Evolutionary conservation across 2,888 invertebrate species (phyloP).

Genomic region (Dryobotodes eremita): DNA sequence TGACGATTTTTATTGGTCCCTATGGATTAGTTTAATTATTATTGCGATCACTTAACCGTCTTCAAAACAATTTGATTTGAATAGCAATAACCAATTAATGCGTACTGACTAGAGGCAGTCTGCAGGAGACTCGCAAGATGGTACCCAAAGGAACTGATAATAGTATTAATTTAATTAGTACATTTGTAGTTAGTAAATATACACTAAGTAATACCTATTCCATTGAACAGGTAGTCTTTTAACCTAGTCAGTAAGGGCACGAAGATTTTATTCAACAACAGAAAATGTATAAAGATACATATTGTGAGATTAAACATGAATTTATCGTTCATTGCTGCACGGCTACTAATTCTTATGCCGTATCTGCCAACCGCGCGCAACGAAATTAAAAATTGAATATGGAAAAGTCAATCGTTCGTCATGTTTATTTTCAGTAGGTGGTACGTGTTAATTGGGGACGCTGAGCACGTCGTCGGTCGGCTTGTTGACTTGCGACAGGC

Average conservation of each 20-base stretch:
- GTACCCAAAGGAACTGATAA: background rate
- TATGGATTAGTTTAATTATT: conserved; percentile 9
- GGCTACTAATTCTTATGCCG: background rate
- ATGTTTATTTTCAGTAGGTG: conserved; percentile 80
- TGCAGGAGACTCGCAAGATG: background rate
- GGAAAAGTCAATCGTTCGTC: conserved; percentile 74
- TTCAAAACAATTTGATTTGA: conserved; percentile 1
- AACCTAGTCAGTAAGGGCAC: background rate
- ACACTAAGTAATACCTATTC: background rate
- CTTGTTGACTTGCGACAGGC: conserved; percentile 85
- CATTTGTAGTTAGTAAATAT: background rate
- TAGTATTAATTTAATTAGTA: conserved; percentile 4
- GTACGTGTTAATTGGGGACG: conserved; percentile 83
- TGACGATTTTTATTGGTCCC: background rate
- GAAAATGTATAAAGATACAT: background rate
- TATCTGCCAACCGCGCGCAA: conserved; percentile 14
- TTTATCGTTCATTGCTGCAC: conserved; percentile 1
- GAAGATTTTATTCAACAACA: conserved; percentile 2
- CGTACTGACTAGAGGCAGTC: background rate
- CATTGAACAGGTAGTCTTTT: background rate
- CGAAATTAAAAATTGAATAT: conserved; percentile 58
- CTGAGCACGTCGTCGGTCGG: conserved; percentile 81
- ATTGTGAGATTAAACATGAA: background rate
- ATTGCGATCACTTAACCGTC: conserved; percentile 3
- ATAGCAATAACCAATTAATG: conserved; percentile 16